These are phyloP conservation scores for Catostomus latipinnis DNA, from an alignment of 2,797 vertebrate genomes.

Conservation along the genomic window DNA sequence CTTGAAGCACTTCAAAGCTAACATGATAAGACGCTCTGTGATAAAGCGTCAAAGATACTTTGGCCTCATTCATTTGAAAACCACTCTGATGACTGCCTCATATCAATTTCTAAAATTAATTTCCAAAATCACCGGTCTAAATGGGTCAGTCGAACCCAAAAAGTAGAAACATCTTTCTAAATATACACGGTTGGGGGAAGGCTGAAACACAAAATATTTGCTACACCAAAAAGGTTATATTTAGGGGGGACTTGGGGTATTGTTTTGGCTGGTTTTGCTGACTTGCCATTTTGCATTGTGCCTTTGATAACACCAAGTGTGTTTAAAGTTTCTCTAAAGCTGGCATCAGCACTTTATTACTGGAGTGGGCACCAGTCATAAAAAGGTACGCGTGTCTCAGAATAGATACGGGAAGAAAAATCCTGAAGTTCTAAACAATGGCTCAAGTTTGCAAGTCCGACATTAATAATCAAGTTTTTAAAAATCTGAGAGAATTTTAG, in stretches of 20 bases:
- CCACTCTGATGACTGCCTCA: neutral
- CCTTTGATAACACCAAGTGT: constrained; percentile 60
- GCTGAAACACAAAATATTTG: constrained; percentile 46
- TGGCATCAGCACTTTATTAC: constrained; percentile 60
- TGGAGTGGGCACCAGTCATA: constrained; percentile 54
- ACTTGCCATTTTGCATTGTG: constrained; percentile 57
- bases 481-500: constrained; percentile 42
- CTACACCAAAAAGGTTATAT: constrained; percentile 48
- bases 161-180: constrained; percentile 72
- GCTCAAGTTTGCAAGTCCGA: constrained; percentile 47
- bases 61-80: constrained; percentile 68
- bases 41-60: constrained; percentile 65
- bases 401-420: constrained; percentile 53
- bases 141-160: constrained; percentile 77
- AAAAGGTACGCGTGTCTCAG: constrained; percentile 48
- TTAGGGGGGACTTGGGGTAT: constrained; percentile 57
- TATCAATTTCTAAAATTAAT: constrained; percentile 65
- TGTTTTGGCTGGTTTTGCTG: constrained; percentile 61
- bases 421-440: constrained; percentile 37
- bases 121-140: constrained; percentile 76
- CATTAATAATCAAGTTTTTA: constrained; percentile 51
- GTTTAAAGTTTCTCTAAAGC: constrained; percentile 59
- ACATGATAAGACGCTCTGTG: constrained; percentile 74
- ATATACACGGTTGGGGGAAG: constrained; percentile 23
- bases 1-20: constrained; percentile 70